phyloP scores from a whole-genome alignment of 1,140 invertebrate genomes.

The Caenorhabditis remanei region DNA sequence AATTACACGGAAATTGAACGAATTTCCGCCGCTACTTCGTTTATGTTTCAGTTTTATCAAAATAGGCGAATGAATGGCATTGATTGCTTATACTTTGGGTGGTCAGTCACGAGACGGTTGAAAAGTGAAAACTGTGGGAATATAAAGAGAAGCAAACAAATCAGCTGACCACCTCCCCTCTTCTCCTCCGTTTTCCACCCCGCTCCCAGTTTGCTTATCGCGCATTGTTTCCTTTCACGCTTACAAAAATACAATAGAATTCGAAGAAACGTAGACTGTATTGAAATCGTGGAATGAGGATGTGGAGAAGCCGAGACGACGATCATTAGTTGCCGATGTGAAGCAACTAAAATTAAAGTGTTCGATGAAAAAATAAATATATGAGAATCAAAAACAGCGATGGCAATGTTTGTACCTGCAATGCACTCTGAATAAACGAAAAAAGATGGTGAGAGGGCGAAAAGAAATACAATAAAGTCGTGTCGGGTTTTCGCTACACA shows the following conservation, averaged over 20 bases:
- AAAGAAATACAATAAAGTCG: conserved; percentile 42
- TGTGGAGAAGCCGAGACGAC: not conserved
- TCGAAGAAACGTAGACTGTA: conserved; percentile 2
- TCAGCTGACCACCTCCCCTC: conserved; percentile 42
- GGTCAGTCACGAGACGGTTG: conserved; percentile 42
- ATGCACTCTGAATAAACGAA: conserved; percentile 10
- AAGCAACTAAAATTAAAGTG: not conserved
- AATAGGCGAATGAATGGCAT: not conserved
- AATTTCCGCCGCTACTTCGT: not conserved
- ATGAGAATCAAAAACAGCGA: not conserved
- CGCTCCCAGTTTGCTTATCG: conserved; percentile 54
- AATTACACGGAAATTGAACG: not conserved
- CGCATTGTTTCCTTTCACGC: conserved; percentile 52
- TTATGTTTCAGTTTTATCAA: not conserved
- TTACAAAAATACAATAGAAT: conserved; percentile 34
- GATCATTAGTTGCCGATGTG: conserved; percentile 4
- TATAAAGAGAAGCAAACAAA: conserved; percentile 44
- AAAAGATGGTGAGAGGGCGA: not conserved
- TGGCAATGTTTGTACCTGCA: conserved; percentile 1
- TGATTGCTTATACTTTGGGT: conserved; percentile 21
- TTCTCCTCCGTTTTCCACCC: conserved; percentile 19
- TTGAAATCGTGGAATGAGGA: conserved; percentile 47
- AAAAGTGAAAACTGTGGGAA: conserved; percentile 17
- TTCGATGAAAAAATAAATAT: conserved; percentile 25
- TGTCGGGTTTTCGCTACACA: not conserved